phyloP scores from a whole-genome alignment of 1,140 invertebrate species.

The Pemphigus obesinymphae region DNA sequence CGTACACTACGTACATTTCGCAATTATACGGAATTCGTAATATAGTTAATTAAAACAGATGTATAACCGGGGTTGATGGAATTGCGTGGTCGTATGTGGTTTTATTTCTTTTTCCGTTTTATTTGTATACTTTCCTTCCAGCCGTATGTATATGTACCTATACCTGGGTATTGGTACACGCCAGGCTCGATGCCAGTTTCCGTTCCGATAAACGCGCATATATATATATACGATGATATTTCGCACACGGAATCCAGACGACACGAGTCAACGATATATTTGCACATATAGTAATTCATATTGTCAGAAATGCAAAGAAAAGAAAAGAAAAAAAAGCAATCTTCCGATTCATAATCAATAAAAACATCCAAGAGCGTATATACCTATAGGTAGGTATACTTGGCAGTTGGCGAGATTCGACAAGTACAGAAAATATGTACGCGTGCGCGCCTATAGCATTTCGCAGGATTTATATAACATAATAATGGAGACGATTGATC shows the following conservation, averaged over 20 bases:
- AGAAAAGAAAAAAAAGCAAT: too few species aligned
- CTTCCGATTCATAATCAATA: neutral
- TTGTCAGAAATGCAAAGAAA: neutral
- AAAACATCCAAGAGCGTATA: neutral
- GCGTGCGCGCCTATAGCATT: too few species aligned
- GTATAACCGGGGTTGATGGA: constrained; percentile 3
- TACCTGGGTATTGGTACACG: too few species aligned
- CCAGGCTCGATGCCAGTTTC: constrained; percentile 13
- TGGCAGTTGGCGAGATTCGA: neutral
- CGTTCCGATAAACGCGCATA: neutral
- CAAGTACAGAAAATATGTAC: neutral
- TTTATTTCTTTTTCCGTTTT: neutral
- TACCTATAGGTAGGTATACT: too few species aligned
- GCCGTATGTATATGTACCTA: neutral
- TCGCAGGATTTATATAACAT: too few species aligned
- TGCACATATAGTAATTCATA: constrained; percentile 25
- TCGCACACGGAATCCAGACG: neutral
- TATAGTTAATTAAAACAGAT: constrained; percentile 39
- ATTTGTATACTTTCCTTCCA: neutral
- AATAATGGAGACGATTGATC: too few species aligned
- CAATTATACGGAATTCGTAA: neutral
- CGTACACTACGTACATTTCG: neutral
- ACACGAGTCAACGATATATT: constrained; percentile 15
- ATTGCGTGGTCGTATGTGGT: constrained; percentile 7
- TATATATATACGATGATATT: too few species aligned